phyloP scores from a whole-genome alignment of 2,113 vertebrate species.

The Pachycephala philippinensis region DNA sequence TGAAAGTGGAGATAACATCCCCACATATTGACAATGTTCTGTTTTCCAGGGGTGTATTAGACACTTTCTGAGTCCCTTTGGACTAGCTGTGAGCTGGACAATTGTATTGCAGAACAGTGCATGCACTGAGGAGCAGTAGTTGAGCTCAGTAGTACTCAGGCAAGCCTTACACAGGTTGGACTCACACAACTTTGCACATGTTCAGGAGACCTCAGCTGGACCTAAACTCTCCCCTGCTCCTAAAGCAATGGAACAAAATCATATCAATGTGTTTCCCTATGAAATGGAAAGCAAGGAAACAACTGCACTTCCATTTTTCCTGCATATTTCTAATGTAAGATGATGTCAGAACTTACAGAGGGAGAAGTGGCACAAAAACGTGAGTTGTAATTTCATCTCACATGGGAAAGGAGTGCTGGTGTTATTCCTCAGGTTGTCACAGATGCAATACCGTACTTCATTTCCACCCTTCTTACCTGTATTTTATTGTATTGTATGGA shows the following conservation, averaged over 20 bases:
- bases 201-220: not conserved
- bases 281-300: not conserved
- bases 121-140: not conserved
- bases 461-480: not conserved
- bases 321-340: not conserved
- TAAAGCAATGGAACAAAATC: not conserved
- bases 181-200: not conserved
- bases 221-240: not conserved
- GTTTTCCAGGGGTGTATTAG: not conserved
- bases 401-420: not conserved
- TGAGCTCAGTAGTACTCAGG: not conserved
- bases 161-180: not conserved
- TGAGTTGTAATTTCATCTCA: not conserved
- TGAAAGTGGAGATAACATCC: not conserved
- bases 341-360: not conserved
- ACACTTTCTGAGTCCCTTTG: not conserved
- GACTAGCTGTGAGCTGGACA: not conserved
- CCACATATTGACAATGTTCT: not conserved
- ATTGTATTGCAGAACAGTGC: not conserved
- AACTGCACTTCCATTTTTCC: constrained; percentile 7
- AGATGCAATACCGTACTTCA: not conserved
- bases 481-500: not conserved
- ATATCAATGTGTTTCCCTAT: not conserved
- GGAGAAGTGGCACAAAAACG: not conserved
- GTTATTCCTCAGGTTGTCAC: not conserved